Evolutionary conservation across 1,140 invertebrate genomes (phyloP), one percentile per base, ranked within the genome.

Genomic region (Camponotus vicinus): DNA sequence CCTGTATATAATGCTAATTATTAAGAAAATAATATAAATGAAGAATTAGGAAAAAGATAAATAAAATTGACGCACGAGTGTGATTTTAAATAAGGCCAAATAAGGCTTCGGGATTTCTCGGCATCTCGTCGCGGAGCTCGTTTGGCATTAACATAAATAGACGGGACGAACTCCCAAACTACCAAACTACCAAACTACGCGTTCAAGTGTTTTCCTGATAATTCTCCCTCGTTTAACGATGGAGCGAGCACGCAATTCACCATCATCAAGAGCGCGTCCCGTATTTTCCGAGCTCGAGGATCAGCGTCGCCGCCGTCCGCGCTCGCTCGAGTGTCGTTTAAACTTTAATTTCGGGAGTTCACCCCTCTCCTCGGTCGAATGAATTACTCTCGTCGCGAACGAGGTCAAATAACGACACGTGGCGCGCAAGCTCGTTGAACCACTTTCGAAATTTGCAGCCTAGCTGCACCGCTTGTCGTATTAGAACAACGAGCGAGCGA

Each of bases 301-400:
- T 70, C 66, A 64, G 1, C 27, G 27, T 27, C 64, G 45, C 67
- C 63, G 77, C 21, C 21, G 21, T 0, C 34, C 32, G 64, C 64
- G 49, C 78, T 11, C 42, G 42, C 77, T 82, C 67, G 40, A 83
- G 55, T 82, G 79, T 73, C 42, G 27, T 45, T 86, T 86, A 87
- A 76, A 71, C 78, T 87, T 87, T 73, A 49, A 80, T 52, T 59
- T 86, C 55, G 66, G 55, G 34, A 49, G 8, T 37, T 18, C 63
- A 18, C 9, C 15, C 52, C 7, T 45, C n/a, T 45, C n/a, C 18
- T 37, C 66, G 37, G 21, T 42, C 61, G 52, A 27, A 76, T 66
- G 82, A 87, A 85, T 82, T 85, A 85, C 67, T 78, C 63, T 32
- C 82, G 73, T 61, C 69, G 32, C 61, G 61, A 83, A 69, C 64